These are phyloP conservation scores for Coregonus clupeaformis DNA, from an alignment of 2,113 vertebrate genomes.

Conservation along the genomic window DNA sequence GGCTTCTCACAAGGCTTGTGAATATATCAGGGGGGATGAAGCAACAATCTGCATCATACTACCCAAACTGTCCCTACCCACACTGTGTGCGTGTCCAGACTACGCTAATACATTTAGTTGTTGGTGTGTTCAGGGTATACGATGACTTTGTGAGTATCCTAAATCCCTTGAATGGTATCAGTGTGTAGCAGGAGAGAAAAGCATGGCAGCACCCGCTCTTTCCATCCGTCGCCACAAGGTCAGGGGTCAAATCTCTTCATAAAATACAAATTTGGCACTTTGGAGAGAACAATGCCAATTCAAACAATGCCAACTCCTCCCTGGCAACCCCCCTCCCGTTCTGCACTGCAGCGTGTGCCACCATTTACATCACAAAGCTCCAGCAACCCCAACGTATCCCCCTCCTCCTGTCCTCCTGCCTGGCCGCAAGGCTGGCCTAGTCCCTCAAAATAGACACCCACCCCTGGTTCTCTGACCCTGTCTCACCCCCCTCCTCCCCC, in stretches of 20 bases:
- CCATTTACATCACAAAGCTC: constrained; percentile 9
- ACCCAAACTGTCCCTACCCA: too few relatives aligned
- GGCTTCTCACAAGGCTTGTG: too few relatives aligned
- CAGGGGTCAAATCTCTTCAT: background rate
- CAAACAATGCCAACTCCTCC: background rate
- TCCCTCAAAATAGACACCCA: constrained; percentile 3
- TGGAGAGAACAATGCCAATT: constrained; percentile 6
- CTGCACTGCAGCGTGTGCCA: constrained; percentile 1
- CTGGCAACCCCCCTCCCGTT: background rate
- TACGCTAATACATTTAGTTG: too few relatives aligned
- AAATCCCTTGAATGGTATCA: too few relatives aligned
- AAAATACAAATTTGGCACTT: background rate
- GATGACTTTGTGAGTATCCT: too few relatives aligned
- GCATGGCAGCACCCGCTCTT: too few relatives aligned
- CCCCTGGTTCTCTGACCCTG: background rate
- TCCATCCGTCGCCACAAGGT: background rate
- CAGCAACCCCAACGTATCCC: background rate
- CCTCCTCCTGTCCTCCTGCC: background rate
- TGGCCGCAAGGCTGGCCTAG: background rate
- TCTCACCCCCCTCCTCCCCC: background rate
- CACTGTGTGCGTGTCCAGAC: too few relatives aligned
- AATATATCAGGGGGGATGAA: too few relatives aligned
- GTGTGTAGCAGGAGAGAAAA: too few relatives aligned
- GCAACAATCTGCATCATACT: too few relatives aligned
- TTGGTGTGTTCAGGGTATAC: too few relatives aligned